Conservation (phyloP, 1,140 invertebrate species). For the Orchestia grillus region DNA sequence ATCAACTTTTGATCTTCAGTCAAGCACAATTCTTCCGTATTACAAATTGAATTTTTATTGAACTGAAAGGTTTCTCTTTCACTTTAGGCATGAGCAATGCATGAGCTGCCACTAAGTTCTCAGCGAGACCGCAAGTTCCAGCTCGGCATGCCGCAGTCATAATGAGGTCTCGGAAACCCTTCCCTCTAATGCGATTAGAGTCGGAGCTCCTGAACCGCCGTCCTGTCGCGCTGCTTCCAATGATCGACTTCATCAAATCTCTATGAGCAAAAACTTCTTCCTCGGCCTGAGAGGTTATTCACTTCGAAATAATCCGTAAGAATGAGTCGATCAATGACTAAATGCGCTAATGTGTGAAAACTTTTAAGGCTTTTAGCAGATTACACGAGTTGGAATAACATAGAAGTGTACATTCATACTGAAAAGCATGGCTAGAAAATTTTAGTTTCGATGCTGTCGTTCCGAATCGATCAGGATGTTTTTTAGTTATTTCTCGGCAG, state of each 20-base stretch:
- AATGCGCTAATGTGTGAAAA: too few relatives aligned
- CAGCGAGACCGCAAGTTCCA: not conserved
- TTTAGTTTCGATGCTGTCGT: too few relatives aligned
- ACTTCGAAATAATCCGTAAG: not conserved
- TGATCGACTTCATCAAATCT: not conserved
- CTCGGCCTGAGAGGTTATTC: not conserved
- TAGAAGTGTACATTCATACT: too few relatives aligned
- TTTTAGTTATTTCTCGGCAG: too few relatives aligned
- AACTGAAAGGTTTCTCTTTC: not conserved
- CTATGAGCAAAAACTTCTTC: not conserved
- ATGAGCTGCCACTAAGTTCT: not conserved
- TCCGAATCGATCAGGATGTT: too few relatives aligned
- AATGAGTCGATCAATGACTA: not conserved
- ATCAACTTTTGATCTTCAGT: not conserved
- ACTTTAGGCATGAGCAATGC: not conserved
- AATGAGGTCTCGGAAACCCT: conserved; percentile 26
- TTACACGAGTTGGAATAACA: too few relatives aligned
- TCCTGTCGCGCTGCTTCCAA: not conserved
- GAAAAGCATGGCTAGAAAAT: too few relatives aligned
- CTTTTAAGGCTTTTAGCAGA: too few relatives aligned
- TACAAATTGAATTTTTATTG: not conserved
- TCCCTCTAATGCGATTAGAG: conserved; percentile 6
- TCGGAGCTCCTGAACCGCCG: too few relatives aligned
- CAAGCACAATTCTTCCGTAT: not conserved
- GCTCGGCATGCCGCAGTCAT: not conserved